These are phyloP conservation scores for Synergus umbraculus DNA, from an alignment of 2,888 invertebrate genomes.

Conservation along the genomic window DNA sequence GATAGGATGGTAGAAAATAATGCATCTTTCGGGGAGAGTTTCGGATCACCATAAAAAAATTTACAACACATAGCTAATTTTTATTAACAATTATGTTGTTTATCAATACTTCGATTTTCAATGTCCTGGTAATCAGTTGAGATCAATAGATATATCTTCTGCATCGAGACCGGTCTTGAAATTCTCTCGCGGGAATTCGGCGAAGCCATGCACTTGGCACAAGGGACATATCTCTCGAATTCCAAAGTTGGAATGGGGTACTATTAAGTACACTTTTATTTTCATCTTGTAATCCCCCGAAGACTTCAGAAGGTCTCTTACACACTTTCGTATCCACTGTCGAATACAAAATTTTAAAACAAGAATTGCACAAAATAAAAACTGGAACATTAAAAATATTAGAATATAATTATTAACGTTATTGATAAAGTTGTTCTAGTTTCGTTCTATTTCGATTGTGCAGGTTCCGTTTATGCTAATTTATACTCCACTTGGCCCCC, in stretches of 20 bases:
- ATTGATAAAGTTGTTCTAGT: neutral
- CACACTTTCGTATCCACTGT: neutral
- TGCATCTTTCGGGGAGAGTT: too few species aligned
- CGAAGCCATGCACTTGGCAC: slow-evolving; percentile 2
- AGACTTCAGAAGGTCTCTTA: slow-evolving; percentile 2
- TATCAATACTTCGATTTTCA: neutral
- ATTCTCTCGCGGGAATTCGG: slow-evolving; percentile 51
- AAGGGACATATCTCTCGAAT: slow-evolving; percentile 30
- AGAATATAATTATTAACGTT: too few species aligned
- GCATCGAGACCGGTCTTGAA: slow-evolving; percentile 52
- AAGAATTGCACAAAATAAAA: neutral
- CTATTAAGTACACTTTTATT: slow-evolving; percentile 35
- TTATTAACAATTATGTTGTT: too few species aligned
- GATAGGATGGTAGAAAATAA: too few species aligned
- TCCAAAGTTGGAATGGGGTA: slow-evolving; percentile 25
- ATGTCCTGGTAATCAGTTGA: slow-evolving; percentile 4
- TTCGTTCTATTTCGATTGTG: neutral
- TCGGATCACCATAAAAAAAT: too few species aligned
- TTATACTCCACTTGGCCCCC: neutral
- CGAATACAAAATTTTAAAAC: neutral
- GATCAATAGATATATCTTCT: slow-evolving; percentile 57
- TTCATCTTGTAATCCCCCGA: slow-evolving; percentile 10
- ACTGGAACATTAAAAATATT: neutral
- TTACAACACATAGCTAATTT: too few species aligned
- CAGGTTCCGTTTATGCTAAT: neutral